phyloP scores from a whole-genome alignment of 2,113 vertebrate genomes.

The Pagrus major region DNA sequence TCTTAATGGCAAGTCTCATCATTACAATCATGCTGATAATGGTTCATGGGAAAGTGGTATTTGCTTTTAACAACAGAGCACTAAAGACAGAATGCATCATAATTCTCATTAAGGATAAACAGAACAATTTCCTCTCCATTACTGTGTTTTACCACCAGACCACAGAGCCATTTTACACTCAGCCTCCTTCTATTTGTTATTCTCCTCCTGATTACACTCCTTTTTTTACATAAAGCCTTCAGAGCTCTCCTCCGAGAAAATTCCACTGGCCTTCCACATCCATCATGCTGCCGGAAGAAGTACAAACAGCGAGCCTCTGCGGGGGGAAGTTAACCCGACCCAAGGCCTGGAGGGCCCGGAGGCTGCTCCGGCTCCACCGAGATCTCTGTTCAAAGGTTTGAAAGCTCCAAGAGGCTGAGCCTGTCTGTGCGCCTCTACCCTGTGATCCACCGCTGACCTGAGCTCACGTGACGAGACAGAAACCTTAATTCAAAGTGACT shows the following conservation, averaged over 20 bases:
- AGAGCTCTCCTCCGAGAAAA: constrained; percentile 24
- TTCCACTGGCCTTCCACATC: constrained; percentile 34
- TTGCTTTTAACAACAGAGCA: background rate
- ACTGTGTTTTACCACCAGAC: constrained; percentile 28
- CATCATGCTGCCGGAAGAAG: constrained; percentile 43
- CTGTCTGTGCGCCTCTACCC: constrained; percentile 4
- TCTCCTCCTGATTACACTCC: background rate
- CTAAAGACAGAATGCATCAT: constrained; percentile 18
- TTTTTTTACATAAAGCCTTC: constrained; percentile 21
- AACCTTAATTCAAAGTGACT: constrained; percentile 67
- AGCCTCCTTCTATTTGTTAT: constrained; percentile 10
- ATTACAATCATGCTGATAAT: constrained; percentile 4
- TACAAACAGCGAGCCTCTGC: background rate
- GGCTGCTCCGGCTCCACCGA: background rate
- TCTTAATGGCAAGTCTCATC: background rate
- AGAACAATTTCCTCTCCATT: constrained; percentile 50
- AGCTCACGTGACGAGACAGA: background rate
- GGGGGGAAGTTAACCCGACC: background rate
- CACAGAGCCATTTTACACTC: constrained; percentile 43
- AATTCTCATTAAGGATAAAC: constrained; percentile 20
- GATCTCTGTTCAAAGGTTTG: constrained; percentile 26
- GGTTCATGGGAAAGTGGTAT: constrained; percentile 26
- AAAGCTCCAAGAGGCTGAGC: background rate
- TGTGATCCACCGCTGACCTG: constrained; percentile 38
- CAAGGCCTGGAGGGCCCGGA: background rate